Percentiles rank a stretch among this genome's conserved stretches.
These are phyloP conservation scores for Notolepis coatsorum DNA, from an alignment of 2,797 vertebrate genomes.

Conservation along the genomic window DNA sequence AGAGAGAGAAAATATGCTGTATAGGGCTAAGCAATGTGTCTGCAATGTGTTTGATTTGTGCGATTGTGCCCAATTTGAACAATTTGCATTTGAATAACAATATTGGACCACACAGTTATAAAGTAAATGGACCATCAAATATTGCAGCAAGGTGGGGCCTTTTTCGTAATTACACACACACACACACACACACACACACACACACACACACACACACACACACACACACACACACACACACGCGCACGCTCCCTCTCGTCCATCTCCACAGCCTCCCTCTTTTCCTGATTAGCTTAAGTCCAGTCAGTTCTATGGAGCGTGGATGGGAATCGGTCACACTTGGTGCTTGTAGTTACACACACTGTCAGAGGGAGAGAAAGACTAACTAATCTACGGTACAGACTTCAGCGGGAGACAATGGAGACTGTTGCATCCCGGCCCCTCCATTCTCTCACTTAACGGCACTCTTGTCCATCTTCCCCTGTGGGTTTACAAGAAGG, in stretches of 20 bases:
- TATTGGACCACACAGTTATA: not conserved
- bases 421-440: not conserved
- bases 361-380: slow-evolving; percentile 60
- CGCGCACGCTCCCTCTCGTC: slow-evolving; percentile 47
- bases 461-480: not conserved
- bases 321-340: slow-evolving; percentile 63
- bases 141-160: not conserved
- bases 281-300: slow-evolving; percentile 57
- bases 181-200: no score
- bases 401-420: slow-evolving; percentile 19
- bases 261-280: slow-evolving; percentile 42
- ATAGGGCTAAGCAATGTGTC: no score
- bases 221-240: slow-evolving; percentile 23
- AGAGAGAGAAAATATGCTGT: no score
- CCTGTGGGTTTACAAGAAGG: slow-evolving; percentile 3
- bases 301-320: slow-evolving; percentile 37
- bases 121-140: slow-evolving; percentile 10
- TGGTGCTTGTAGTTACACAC: slow-evolving; percentile 60
- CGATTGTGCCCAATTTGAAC: no score
- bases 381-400: slow-evolving; percentile 51
- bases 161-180: slow-evolving; percentile 40
- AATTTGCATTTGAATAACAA: no score
- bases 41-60: no score
- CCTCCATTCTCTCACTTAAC: not conserved
- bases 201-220: slow-evolving; percentile 33